These are phyloP conservation scores for Tetragonula clypearis DNA, from an alignment of 1,140 invertebrate genomes.

Conservation along the genomic window DNA sequence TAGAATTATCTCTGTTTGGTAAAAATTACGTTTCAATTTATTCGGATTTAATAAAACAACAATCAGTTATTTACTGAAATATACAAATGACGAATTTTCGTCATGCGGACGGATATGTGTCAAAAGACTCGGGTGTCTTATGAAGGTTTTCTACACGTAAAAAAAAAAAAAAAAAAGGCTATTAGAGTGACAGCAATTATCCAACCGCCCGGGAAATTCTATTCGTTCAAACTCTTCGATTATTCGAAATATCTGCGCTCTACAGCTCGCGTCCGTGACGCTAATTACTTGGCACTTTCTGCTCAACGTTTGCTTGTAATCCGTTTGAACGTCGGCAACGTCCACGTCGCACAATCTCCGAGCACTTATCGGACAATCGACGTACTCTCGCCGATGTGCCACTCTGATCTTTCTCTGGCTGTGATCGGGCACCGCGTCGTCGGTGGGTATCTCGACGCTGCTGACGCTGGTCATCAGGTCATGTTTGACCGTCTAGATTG, in stretches of 20 bases:
- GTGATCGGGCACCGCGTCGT: conserved; percentile 54
- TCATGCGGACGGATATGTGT: too few species aligned
- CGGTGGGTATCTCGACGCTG: conserved; percentile 39
- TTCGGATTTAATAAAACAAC: too few species aligned
- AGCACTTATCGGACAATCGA: conserved; percentile 67
- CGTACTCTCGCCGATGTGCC: conserved; percentile 67
- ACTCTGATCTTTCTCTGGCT: conserved; percentile 61
- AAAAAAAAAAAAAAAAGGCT: too few species aligned
- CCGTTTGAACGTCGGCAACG: conserved; percentile 70
- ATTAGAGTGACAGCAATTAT: too few species aligned
- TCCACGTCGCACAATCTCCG: conserved; percentile 49
- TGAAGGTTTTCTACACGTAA: too few species aligned
- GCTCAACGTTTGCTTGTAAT: conserved; percentile 31
- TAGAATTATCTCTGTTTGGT: too few species aligned
- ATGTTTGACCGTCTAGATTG: conserved; percentile 46
- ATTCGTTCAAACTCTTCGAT: too few species aligned
- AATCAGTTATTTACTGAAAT: too few species aligned
- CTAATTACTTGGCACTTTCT: conserved; percentile 63
- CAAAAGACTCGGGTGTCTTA: too few species aligned
- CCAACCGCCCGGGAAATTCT: too few species aligned
- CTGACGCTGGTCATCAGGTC: conserved; percentile 73
- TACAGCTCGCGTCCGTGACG: not conserved
- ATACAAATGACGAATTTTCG: too few species aligned
- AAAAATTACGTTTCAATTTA: too few species aligned
- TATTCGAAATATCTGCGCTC: not conserved